Conservation (phyloP, 2,113 vertebrate genomes). For the Chlamydotis undulata region DNA sequence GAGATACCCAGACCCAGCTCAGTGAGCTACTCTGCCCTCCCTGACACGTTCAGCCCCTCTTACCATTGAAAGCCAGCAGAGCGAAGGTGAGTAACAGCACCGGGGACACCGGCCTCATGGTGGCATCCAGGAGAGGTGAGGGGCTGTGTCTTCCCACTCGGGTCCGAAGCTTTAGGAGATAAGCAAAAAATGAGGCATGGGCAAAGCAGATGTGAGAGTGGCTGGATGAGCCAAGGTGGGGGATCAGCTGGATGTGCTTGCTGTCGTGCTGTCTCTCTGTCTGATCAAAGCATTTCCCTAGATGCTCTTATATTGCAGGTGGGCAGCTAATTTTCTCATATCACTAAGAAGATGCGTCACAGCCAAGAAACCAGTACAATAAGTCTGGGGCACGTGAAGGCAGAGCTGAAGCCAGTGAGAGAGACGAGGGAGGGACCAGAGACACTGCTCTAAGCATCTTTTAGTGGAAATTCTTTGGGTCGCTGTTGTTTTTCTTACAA, state of each 20-base stretch:
- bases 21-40: neutral
- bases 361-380: neutral
- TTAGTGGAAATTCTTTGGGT: conserved; percentile 68
- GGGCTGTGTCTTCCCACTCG: neutral
- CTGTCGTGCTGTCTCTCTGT: neutral
- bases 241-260: neutral
- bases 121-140: neutral
- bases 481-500: conserved; percentile 68
- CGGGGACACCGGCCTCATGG: neutral
- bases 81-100: neutral
- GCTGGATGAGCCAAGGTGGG: neutral
- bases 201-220: neutral
- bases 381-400: conserved; percentile 32
- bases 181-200: neutral
- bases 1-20: neutral
- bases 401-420: neutral
- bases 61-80: conserved; percentile 36
- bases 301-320: conserved; percentile 50
- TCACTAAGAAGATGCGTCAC: conserved; percentile 40
- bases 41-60: neutral
- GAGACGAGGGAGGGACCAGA: conserved; percentile 26
- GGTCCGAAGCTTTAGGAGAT: neutral
- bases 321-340: conserved; percentile 49
- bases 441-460: conserved; percentile 56
- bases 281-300: conserved; percentile 5